Conservation (phyloP, 1,140 invertebrate species). For the Oscheius sp. region DNA sequence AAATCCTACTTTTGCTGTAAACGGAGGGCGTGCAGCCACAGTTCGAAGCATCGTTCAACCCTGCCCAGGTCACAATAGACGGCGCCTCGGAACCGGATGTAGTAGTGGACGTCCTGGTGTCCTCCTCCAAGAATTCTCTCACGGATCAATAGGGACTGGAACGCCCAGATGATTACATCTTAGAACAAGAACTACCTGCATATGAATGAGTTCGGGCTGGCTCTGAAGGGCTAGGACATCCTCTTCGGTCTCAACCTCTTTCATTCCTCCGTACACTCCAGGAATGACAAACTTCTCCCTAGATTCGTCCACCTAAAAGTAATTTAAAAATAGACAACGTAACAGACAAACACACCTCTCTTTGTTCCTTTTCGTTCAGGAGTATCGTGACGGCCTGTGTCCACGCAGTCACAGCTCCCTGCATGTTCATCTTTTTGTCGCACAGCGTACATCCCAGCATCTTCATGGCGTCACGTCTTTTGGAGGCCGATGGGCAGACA, state of each 20-base stretch:
- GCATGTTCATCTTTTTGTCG: constrained; percentile 48
- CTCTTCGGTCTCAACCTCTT: constrained; percentile 20
- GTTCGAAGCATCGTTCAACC: constrained; percentile 46
- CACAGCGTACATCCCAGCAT: constrained; percentile 45
- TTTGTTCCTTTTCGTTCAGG: constrained; percentile 7
- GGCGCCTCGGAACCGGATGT: constrained; percentile 48
- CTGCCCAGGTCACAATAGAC: constrained; percentile 51
- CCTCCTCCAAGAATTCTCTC: constrained; percentile 48
- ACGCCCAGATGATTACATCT: neutral
- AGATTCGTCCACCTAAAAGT: constrained; percentile 9
- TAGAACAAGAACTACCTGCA: constrained; percentile 44
- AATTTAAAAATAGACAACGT: constrained; percentile 22
- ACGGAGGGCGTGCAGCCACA: constrained; percentile 50
- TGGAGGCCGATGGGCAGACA: constrained; percentile 2
- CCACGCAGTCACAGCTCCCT: constrained; percentile 36
- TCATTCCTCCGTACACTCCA: constrained; percentile 38
- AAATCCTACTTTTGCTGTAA: constrained; percentile 34
- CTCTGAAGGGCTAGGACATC: constrained; percentile 36
- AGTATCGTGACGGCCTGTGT: constrained; percentile 31
- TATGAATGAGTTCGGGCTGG: constrained; percentile 47
- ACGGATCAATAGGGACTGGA: constrained; percentile 49
- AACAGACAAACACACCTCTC: constrained; percentile 11
- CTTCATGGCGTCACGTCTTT: constrained; percentile 46
- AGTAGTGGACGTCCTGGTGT: constrained; percentile 52
- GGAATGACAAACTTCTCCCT: neutral